Percentiles rank a stretch among this genome's conserved stretches.
Evolutionary conservation across 2,113 vertebrate genomes (phyloP).

Genomic region (Pipra filicauda): DNA sequence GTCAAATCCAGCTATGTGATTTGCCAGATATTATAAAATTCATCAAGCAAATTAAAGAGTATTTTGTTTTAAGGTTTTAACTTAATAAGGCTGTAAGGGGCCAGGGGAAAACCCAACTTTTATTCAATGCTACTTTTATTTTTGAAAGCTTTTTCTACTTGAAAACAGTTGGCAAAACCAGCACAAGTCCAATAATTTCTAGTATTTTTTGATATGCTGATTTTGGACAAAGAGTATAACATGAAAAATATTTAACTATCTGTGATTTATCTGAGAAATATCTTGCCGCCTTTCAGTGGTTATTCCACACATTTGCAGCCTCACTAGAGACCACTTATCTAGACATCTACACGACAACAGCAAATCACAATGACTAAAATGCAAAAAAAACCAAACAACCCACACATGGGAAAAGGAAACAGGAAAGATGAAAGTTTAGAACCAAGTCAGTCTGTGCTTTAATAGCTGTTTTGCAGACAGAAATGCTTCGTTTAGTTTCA

Average conservation of each 20-base stretch:
- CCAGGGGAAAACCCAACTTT: background rate
- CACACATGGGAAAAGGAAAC: constrained; percentile 20
- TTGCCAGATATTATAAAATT: background rate
- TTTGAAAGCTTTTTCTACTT: background rate
- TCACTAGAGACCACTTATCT: background rate
- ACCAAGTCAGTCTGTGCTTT: constrained; percentile 31
- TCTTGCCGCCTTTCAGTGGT: background rate
- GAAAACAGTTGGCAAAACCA: background rate
- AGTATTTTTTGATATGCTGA: background rate
- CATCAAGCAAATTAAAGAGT: background rate
- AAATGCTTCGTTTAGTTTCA: constrained; percentile 49
- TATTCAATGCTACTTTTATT: background rate
- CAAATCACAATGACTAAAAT: background rate
- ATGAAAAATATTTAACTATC: background rate
- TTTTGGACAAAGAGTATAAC: background rate
- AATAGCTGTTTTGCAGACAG: constrained; percentile 43
- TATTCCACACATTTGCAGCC: background rate
- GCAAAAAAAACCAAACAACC: background rate
- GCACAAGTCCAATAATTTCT: background rate
- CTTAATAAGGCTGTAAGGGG: background rate
- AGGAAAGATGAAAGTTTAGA: constrained; percentile 33
- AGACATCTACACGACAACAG: constrained; percentile 4
- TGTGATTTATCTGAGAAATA: constrained; percentile 2
- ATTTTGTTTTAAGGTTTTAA: background rate
- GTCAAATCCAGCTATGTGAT: background rate